phyloP scores from a whole-genome alignment of 2,888 invertebrate genomes.

The Leptothorax acervorum region DNA sequence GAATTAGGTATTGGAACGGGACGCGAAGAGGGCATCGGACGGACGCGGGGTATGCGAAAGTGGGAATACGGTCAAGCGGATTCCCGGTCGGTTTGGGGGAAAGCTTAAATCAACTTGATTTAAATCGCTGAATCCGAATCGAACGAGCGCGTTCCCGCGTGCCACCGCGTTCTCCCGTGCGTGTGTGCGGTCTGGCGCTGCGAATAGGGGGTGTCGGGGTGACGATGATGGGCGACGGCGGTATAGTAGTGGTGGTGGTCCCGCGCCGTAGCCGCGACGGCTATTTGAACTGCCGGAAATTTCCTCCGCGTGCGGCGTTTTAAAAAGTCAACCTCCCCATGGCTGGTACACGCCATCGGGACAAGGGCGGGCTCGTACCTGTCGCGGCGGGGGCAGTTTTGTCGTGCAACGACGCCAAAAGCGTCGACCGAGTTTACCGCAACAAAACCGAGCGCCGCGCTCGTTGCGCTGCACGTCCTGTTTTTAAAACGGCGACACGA shows the following conservation, averaged over 20 bases:
- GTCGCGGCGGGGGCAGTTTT: constrained; percentile 69
- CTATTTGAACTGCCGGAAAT: constrained; percentile 72
- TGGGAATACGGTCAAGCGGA: constrained; percentile 68
- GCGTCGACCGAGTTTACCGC: constrained; percentile 65
- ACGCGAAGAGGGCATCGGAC: constrained; percentile 10
- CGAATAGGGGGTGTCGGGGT: not conserved
- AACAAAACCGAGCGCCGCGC: constrained; percentile 52
- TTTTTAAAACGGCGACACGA: constrained; percentile 71
- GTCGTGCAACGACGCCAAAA: constrained; percentile 70
- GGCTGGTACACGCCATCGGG: constrained; percentile 50
- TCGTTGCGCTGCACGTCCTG: constrained; percentile 48
- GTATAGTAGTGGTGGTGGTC: constrained; percentile 44
- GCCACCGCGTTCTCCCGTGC: not conserved
- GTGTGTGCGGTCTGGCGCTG: constrained; percentile 9
- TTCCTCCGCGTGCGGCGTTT: constrained; percentile 67
- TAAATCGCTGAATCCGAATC: constrained; percentile 77
- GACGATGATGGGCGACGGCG: constrained; percentile 14
- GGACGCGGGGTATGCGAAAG: constrained; percentile 59
- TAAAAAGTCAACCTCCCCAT: constrained; percentile 70
- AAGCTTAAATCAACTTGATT: constrained; percentile 83
- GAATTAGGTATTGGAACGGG: constrained; percentile 61
- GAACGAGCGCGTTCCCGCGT: constrained; percentile 60
- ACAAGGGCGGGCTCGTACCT: constrained; percentile 55
- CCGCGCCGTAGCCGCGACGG: constrained; percentile 58
- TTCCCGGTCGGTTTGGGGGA: constrained; percentile 66